Percentiles rank a stretch among this genome's conserved stretches.
These are phyloP conservation scores for Guaruba guarouba DNA, from an alignment of 2,113 vertebrate genomes.

Conservation along the genomic window DNA sequence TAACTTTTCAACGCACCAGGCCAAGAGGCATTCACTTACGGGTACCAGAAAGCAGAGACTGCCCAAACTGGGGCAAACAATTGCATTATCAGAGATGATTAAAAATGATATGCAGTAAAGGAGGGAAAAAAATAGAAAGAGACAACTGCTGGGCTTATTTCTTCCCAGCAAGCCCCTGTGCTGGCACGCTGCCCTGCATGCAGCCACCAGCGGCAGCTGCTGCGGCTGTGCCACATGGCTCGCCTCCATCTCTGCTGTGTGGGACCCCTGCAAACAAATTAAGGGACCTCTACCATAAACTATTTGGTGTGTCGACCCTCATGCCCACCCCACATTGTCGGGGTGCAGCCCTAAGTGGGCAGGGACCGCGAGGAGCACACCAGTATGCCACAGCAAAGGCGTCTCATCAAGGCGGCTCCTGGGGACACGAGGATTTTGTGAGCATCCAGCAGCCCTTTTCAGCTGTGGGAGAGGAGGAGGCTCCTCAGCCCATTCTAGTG, in stretches of 20 bases:
- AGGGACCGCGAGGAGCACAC: fast-evolving
- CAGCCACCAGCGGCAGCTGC: background rate
- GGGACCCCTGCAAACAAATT: background rate
- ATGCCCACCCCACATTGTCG: fast-evolving
- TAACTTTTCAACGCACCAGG: background rate
- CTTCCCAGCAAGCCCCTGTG: background rate
- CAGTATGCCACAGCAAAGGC: fast-evolving
- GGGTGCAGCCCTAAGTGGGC: background rate
- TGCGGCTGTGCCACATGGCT: background rate
- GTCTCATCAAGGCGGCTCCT: fast-evolving
- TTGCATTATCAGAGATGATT: background rate
- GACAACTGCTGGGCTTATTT: background rate
- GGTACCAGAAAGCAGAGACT: background rate
- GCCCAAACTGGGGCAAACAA: background rate
- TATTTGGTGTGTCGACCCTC: fast-evolving
- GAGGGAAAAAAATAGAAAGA: fast-evolving
- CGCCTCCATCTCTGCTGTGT: fast-evolving
- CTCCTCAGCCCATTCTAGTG: fast-evolving
- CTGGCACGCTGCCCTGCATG: background rate
- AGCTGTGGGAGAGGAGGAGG: background rate
- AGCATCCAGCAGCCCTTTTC: fast-evolving
- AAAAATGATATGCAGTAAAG: background rate
- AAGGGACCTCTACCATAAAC: background rate
- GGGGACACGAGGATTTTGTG: background rate
- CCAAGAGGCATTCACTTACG: background rate